phyloP scores from a whole-genome alignment of 2,888 invertebrate genomes.

The Mythimna impura region DNA sequence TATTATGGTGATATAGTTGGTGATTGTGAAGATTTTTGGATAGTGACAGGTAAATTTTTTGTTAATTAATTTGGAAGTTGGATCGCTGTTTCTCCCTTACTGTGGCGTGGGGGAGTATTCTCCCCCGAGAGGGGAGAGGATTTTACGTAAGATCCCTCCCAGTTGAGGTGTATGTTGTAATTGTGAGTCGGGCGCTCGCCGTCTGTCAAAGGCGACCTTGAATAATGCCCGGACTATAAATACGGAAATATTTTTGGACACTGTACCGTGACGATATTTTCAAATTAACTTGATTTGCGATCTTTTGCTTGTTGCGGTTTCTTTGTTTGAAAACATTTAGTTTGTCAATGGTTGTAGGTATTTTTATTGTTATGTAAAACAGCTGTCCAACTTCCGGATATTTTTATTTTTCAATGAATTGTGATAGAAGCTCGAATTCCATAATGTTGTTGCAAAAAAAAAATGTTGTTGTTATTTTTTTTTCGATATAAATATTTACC shows the following conservation, averaged over 20 bases:
- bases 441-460: slow-evolving; percentile 67
- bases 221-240: slow-evolving; percentile 85
- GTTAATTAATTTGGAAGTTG: slow-evolving; percentile 77
- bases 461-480: slow-evolving; percentile 10
- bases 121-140: slow-evolving; percentile 70
- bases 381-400: slow-evolving; percentile 57
- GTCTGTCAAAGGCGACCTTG: slow-evolving; percentile 88
- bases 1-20: slow-evolving; percentile 89
- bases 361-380: slow-evolving; percentile 44
- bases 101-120: slow-evolving; percentile 61
- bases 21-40: slow-evolving; percentile 84
- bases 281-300: slow-evolving; percentile 76
- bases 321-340: slow-evolving; percentile 67
- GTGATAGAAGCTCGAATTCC: slow-evolving; percentile 46
- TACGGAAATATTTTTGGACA: slow-evolving; percentile 88
- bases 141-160: slow-evolving; percentile 84
- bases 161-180: slow-evolving; percentile 76
- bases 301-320: slow-evolving; percentile 64
- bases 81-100: slow-evolving; percentile 65
- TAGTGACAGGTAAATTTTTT: slow-evolving; percentile 83
- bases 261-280: slow-evolving; percentile 76
- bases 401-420: slow-evolving; percentile 22
- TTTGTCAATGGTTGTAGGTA: slow-evolving; percentile 43
- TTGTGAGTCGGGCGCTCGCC: slow-evolving; percentile 75
- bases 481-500: not conserved